Conservation (phyloP, 2,797 vertebrate genomes). For the Furcifer pardalis region DNA sequence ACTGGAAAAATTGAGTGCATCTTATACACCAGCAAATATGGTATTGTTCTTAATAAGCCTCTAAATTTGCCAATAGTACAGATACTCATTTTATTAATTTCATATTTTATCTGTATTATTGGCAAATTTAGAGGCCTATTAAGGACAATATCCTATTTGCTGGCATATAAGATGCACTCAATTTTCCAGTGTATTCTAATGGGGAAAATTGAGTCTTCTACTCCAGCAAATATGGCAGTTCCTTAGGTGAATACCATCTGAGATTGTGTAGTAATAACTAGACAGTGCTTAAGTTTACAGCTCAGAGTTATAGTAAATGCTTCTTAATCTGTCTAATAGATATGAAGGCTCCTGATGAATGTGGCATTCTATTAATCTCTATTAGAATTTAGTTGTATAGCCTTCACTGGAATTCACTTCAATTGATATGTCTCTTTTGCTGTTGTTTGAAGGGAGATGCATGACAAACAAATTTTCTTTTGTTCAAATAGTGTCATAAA, state of each 20-base stretch:
- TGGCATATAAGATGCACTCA: no score
- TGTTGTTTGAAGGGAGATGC: not conserved
- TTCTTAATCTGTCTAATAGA: not conserved
- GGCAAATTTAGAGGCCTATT: not conserved
- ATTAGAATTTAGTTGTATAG: not conserved
- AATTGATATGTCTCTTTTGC: not conserved
- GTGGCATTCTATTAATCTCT: not conserved
- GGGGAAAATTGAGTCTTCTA: no score
- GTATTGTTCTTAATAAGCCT: not conserved
- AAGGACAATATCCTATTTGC: no score
- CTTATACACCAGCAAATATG: no score
- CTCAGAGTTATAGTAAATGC: not conserved
- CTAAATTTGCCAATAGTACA: no score
- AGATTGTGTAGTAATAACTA: not conserved
- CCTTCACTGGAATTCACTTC: not conserved
- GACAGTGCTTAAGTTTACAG: not conserved
- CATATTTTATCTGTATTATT: not conserved
- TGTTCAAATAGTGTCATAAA: not conserved
- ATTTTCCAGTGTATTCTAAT: no score
- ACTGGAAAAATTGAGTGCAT: no score
- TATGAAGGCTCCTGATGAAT: not conserved
- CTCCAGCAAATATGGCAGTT: no score
- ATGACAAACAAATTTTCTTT: not conserved
- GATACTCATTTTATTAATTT: not conserved
- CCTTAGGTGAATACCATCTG: not conserved